Conservation (phyloP, 2,888 invertebrate genomes). For the Drosophila paranaensis region DNA sequence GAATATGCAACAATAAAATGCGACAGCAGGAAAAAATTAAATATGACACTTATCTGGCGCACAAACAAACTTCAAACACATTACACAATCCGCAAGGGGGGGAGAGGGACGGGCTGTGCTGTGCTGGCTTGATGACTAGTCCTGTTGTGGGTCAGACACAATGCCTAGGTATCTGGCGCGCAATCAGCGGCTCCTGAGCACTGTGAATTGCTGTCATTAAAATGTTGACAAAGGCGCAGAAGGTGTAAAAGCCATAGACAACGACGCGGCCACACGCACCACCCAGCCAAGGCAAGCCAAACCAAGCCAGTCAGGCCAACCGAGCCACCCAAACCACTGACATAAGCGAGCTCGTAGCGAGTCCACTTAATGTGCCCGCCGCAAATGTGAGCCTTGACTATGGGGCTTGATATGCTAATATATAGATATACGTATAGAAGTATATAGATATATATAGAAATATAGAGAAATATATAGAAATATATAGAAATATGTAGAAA, state of each 20-base stretch:
- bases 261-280: neutral
- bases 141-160: slow-evolving; percentile 51
- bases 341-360: slow-evolving; percentile 53
- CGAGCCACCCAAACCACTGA: neutral
- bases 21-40: slow-evolving; percentile 67
- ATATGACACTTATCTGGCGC: slow-evolving; percentile 71
- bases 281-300: neutral
- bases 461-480: neutral
- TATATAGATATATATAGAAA: neutral
- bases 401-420: slow-evolving; percentile 2
- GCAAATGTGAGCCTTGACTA: slow-evolving; percentile 51
- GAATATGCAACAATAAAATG: slow-evolving; percentile 72
- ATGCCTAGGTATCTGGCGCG: slow-evolving; percentile 69
- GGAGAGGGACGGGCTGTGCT: neutral
- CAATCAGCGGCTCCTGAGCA: slow-evolving; percentile 61
- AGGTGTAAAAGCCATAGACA: slow-evolving; percentile 70
- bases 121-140: slow-evolving; percentile 18
- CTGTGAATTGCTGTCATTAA: slow-evolving; percentile 80
- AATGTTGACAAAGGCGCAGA: slow-evolving; percentile 78
- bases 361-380: slow-evolving; percentile 64
- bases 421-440: no score
- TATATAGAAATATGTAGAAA: neutral
- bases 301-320: neutral
- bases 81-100: slow-evolving; percentile 33
- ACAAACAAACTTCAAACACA: slow-evolving; percentile 66